These are phyloP conservation scores for Andrena minutula DNA, from an alignment of 2,888 invertebrate genomes.

Conservation along the genomic window DNA sequence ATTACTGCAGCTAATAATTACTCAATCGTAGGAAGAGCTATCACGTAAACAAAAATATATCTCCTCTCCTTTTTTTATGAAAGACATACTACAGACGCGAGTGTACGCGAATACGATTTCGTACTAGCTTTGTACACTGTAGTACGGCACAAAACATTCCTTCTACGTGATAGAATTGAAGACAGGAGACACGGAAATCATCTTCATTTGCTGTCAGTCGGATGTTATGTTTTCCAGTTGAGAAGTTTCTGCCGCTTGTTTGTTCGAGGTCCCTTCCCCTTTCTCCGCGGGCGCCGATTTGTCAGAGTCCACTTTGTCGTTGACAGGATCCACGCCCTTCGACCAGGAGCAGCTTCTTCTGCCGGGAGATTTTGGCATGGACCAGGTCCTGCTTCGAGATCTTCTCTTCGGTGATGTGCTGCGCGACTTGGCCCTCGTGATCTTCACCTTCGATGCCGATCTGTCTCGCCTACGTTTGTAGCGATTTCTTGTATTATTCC, in stretches of 20 bases:
- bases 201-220: constrained; percentile 49
- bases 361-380: constrained; percentile 86
- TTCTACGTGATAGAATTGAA: constrained; percentile 17
- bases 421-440: constrained; percentile 79
- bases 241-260: constrained; percentile 37
- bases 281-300: constrained; percentile 2
- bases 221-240: constrained; percentile 62
- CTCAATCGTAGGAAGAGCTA: constrained; percentile 24
- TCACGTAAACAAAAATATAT: constrained; percentile 46
- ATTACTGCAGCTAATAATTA: background rate
- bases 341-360: constrained; percentile 86
- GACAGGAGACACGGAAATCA: constrained; percentile 9
- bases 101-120: constrained; percentile 2
- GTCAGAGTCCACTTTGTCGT: constrained; percentile 28
- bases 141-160: background rate
- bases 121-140: constrained; percentile 25
- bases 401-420: constrained; percentile 70
- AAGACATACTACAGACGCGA: constrained; percentile 26
- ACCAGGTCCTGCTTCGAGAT: constrained; percentile 88
- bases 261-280: constrained; percentile 28
- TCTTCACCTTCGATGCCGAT: constrained; percentile 73
- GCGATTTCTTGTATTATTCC: constrained; percentile 69
- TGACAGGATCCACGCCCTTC: constrained; percentile 73
- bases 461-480: constrained; percentile 71
- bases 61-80: background rate